Evolutionary conservation across 1,140 invertebrate genomes (phyloP).

Genomic region (Macrotrachela quadricornifera): DNA sequence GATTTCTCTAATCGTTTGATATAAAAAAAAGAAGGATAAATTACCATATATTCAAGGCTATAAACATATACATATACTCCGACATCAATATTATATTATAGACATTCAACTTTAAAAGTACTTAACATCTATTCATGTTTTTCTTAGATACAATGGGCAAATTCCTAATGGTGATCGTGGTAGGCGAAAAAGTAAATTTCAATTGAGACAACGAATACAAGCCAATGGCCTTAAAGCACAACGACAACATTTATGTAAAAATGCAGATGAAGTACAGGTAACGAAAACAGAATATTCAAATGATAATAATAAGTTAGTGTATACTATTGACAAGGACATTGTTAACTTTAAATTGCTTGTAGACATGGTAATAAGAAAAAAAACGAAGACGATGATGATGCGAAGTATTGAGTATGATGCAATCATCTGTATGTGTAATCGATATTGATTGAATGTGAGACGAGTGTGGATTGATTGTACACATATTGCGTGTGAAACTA

Average conservation of each 20-base stretch:
- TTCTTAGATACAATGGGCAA: constrained; percentile 73
- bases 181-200: constrained; percentile 72
- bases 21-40: no score
- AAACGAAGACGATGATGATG: background rate
- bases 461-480: constrained; percentile 1
- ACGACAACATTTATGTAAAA: constrained; percentile 66
- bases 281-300: constrained; percentile 29
- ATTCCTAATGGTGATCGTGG: constrained; percentile 73
- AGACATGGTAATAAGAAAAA: background rate
- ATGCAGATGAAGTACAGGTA: constrained; percentile 35
- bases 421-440: background rate
- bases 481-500: background rate
- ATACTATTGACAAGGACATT: background rate
- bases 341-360: no score
- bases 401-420: background rate
- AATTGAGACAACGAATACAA: constrained; percentile 54
- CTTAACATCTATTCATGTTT: background rate
- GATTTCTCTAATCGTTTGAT: no score
- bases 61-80: no score
- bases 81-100: no score
- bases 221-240: constrained; percentile 80
- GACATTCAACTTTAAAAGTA: background rate
- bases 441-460: background rate
- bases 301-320: background rate
- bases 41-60: no score